These are phyloP conservation scores for Platycheirus albimanus DNA, from an alignment of 2,888 invertebrate genomes.

Conservation along the genomic window DNA sequence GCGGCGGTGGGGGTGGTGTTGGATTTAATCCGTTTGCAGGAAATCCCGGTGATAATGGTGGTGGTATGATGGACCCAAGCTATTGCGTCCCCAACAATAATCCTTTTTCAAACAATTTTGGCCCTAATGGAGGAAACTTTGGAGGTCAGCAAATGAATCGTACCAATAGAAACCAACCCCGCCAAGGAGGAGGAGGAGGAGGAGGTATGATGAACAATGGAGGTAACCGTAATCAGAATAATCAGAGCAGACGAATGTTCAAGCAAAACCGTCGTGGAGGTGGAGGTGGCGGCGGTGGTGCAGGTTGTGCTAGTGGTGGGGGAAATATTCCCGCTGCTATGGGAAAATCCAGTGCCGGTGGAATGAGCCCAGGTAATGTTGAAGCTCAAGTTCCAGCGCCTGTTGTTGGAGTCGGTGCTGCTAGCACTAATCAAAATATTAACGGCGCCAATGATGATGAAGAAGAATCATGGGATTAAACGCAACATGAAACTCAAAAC, in stretches of 20 bases:
- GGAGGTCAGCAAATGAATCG: conserved; percentile 79
- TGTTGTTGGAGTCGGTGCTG: neutral
- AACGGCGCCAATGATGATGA: neutral
- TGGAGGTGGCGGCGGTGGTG: conserved; percentile 83
- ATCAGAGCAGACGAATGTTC: conserved; percentile 75
- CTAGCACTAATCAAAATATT: conserved; percentile 1
- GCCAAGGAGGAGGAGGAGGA: conserved; percentile 34
- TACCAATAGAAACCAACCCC: conserved; percentile 75
- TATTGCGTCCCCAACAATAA: conserved; percentile 79
- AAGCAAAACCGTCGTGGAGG: conserved; percentile 84
- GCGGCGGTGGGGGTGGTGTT: too few species aligned
- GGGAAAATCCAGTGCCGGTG: neutral
- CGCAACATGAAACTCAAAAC: neutral
- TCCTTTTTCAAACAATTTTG: conserved; percentile 58
- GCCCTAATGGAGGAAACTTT: conserved; percentile 42
- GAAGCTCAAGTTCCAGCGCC: neutral
- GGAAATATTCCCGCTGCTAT: neutral
- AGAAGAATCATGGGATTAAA: conserved; percentile 27
- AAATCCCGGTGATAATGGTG: conserved; percentile 81
- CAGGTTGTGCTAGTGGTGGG: conserved; percentile 75
- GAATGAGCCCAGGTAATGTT: neutral
- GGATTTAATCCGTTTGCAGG: conserved; percentile 80
- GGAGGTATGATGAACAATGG: conserved; percentile 35
- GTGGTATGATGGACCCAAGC: conserved; percentile 75
- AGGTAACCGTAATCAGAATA: conserved; percentile 23